Conservation (phyloP, 2,797 vertebrate genomes). For the Momotus momota region DNA sequence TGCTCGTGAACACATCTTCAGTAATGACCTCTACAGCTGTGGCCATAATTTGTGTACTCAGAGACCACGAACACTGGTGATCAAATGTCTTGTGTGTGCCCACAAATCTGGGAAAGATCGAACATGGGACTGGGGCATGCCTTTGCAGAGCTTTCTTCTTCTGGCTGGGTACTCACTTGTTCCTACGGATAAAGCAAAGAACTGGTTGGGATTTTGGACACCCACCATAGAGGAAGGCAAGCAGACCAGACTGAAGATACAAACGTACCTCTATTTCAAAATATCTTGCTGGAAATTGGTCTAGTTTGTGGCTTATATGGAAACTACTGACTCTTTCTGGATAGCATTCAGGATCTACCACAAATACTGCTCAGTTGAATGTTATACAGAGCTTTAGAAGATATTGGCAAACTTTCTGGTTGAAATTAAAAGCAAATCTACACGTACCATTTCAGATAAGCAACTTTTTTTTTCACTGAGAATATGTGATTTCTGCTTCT, state of each 20-base stretch:
- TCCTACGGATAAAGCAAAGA: neutral
- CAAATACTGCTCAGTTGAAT: neutral
- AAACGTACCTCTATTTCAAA: neutral
- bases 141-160: neutral
- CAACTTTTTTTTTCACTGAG: neutral
- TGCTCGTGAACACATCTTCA: neutral
- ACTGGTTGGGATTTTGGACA: neutral
- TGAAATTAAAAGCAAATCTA: neutral
- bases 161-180: neutral
- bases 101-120: neutral
- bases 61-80: neutral
- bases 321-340: neutral
- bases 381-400: neutral
- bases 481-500: neutral
- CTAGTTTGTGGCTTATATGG: neutral
- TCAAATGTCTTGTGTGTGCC: neutral
- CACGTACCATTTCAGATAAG: neutral
- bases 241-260: neutral
- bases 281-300: neutral
- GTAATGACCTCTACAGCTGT: neutral
- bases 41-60: neutral
- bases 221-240: neutral
- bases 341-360: neutral
- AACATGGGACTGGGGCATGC: neutral
- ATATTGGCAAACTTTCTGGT: neutral